phyloP scores from a whole-genome alignment of 2,888 invertebrate species.

The Marasmarcha lunaedactyla region DNA sequence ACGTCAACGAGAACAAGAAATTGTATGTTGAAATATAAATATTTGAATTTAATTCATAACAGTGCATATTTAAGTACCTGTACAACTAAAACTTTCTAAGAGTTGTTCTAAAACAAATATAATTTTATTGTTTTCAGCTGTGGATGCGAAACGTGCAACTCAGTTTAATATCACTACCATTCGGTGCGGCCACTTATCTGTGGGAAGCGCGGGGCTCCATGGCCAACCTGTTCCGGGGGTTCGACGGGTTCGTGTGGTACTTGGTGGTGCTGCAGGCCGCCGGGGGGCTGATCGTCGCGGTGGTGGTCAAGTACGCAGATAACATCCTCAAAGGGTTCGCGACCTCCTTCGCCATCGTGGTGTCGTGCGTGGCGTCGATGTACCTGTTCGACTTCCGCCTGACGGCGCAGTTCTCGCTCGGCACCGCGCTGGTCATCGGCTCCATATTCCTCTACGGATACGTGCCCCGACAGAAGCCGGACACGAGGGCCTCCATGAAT shows the following conservation, averaged over 20 bases:
- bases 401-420: constrained; percentile 86
- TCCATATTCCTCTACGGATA: constrained; percentile 96
- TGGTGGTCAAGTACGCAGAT: constrained; percentile 99
- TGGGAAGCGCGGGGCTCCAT: constrained; percentile 80
- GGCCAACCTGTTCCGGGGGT: constrained; percentile 70
- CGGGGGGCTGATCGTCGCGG: constrained; percentile 96
- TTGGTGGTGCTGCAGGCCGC: constrained; percentile 91
- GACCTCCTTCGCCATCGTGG: constrained; percentile 95
- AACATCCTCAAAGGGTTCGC: constrained; percentile 99
- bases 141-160: constrained; percentile 99
- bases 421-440: constrained; percentile 89
- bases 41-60: no score
- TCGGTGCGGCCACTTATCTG: constrained; percentile 85
- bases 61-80: no score
- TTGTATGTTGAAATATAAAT: no score
- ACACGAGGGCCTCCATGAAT: constrained; percentile 20
- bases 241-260: constrained; percentile 88
- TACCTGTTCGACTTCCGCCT: constrained; percentile 91
- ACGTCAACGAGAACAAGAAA: no score
- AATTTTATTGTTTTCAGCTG: constrained; percentile 33
- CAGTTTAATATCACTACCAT: constrained; percentile 90
- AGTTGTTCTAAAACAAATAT: no score
- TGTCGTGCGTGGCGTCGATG: constrained; percentile 94
- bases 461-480: constrained; percentile 68
- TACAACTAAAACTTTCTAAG: no score